Conservation (phyloP, 2,797 vertebrate species). For the Onychomys torridus region DNA sequence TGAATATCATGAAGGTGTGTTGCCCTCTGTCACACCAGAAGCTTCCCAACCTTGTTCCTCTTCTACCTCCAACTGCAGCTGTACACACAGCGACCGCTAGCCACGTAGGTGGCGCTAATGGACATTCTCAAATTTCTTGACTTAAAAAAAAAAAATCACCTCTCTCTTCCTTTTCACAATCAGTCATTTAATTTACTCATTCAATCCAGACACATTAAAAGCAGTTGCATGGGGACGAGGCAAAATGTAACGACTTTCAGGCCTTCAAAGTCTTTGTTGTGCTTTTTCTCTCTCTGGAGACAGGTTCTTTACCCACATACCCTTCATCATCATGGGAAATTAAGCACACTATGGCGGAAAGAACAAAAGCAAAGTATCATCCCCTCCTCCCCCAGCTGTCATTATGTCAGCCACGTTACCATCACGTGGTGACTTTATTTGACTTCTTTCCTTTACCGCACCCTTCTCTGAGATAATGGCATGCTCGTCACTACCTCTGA, state of each 20-base stretch:
- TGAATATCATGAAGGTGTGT: background rate
- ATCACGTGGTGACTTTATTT: slow-evolving; percentile 78
- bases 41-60: background rate
- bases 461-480: slow-evolving; percentile 76
- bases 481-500: slow-evolving; percentile 67
- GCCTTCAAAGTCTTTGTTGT: slow-evolving; percentile 67
- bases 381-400: slow-evolving; percentile 76
- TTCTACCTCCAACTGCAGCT: background rate
- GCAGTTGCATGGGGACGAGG: slow-evolving; percentile 30
- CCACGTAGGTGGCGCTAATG: background rate
- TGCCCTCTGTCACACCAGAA: background rate
- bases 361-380: slow-evolving; percentile 77
- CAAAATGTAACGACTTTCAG: slow-evolving; percentile 70
- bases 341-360: slow-evolving; percentile 76
- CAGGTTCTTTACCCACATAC: slow-evolving; percentile 76
- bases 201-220: slow-evolving; percentile 54
- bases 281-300: slow-evolving; percentile 71
- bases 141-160: background rate
- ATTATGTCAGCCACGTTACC: slow-evolving; percentile 71
- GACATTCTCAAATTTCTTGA: background rate
- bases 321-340: slow-evolving; percentile 79
- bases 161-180: background rate
- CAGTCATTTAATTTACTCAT: slow-evolving; percentile 67
- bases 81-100: background rate
- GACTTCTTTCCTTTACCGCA: slow-evolving; percentile 63